phyloP scores from a whole-genome alignment of 2,113 vertebrate species.

The Nasalis larvatus region DNA sequence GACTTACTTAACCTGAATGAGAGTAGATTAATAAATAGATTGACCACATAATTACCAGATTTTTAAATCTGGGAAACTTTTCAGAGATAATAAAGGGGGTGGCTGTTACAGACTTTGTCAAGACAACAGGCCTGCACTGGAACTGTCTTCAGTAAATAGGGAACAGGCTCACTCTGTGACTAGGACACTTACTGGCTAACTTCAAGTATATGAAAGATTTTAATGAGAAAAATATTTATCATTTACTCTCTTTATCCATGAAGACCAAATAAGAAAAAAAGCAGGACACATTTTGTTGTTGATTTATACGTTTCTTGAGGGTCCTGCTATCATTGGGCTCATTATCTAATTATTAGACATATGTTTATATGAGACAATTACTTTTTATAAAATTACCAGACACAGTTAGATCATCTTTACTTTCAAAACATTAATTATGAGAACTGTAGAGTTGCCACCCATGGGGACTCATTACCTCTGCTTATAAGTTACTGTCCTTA shows the following conservation, averaged over 20 bases:
- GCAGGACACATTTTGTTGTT: background rate
- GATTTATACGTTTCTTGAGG: background rate
- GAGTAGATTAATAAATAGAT: background rate
- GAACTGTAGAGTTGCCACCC: background rate
- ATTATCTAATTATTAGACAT: background rate
- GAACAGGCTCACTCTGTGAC: background rate
- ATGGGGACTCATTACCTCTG: background rate
- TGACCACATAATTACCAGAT: background rate
- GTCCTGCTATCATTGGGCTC: background rate
- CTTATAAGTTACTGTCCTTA: background rate
- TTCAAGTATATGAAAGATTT: background rate
- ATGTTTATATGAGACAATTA: background rate
- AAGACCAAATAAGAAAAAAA: conserved; percentile 24
- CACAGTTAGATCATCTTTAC: background rate
- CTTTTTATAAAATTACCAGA: background rate
- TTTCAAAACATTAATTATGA: background rate
- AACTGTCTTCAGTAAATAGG: background rate
- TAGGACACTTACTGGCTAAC: background rate
- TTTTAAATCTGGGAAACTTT: background rate
- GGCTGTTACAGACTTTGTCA: background rate
- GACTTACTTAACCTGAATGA: background rate
- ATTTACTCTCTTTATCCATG: background rate
- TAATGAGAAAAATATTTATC: conserved; percentile 32
- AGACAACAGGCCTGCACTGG: background rate
- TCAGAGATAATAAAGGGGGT: background rate